Percentiles rank a stretch among this genome's conserved stretches.
Conservation (phyloP, 2,113 vertebrate species). For the Gadus chalcogrammus region DNA sequence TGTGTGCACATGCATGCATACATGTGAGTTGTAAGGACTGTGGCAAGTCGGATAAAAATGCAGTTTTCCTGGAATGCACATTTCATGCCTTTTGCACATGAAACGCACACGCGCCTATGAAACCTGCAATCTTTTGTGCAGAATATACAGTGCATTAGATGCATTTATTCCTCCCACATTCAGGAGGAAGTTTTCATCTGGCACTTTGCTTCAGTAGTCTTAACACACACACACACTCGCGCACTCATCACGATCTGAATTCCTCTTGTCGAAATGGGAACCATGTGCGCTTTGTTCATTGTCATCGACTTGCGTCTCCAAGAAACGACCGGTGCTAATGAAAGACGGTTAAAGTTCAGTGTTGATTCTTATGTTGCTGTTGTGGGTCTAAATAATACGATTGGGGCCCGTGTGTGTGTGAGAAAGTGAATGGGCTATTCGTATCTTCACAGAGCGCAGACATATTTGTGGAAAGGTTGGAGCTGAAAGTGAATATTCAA, state of each 20-base stretch:
- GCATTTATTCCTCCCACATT: slow-evolving; percentile 25
- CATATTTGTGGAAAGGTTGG: too few species aligned
- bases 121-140: slow-evolving; percentile 12
- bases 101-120: slow-evolving; percentile 2
- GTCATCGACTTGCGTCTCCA: slow-evolving; percentile 13
- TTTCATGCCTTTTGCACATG: slow-evolving; percentile 2
- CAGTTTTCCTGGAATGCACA: slow-evolving; percentile 34
- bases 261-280: slow-evolving; percentile 57
- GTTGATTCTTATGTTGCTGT: too few species aligned
- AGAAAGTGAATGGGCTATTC: too few species aligned
- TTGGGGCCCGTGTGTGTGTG: too few species aligned
- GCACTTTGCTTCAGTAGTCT: slow-evolving; percentile 30
- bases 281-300: slow-evolving; percentile 49
- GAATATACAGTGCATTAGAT: background rate
- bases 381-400: too few species aligned
- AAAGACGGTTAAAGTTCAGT: slow-evolving; percentile 12
- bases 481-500: too few species aligned
- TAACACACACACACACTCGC: background rate
- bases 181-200: slow-evolving; percentile 45
- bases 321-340: slow-evolving; percentile 31
- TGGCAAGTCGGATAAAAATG: slow-evolving; percentile 38
- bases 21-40: slow-evolving; percentile 8
- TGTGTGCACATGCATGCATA: background rate
- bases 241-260: slow-evolving; percentile 35
- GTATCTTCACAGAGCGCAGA: too few species aligned